phyloP scores from a whole-genome alignment of 2,797 vertebrate genomes.

The Phylloscopus collybita region DNA sequence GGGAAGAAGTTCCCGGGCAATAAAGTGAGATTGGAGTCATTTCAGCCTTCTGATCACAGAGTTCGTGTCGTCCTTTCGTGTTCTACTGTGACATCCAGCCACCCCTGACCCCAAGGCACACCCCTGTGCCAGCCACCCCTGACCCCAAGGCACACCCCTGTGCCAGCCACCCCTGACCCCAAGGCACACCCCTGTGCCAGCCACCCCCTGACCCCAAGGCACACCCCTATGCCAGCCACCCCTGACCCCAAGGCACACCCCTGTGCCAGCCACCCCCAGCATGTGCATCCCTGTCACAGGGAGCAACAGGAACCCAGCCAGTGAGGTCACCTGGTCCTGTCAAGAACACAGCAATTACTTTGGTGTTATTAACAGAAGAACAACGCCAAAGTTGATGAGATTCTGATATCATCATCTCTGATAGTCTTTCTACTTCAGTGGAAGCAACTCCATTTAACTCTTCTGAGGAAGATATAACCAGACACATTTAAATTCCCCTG shows the following conservation, averaged over 20 bases:
- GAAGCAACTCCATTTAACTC: background rate
- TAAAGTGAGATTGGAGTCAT: too few relatives aligned
- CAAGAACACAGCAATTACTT: accelerated
- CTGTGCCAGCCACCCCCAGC: background rate
- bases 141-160: background rate
- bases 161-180: background rate
- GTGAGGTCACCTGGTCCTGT: background rate
- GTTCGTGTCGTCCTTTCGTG: too few relatives aligned
- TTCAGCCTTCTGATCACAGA: too few relatives aligned
- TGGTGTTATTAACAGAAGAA: background rate
- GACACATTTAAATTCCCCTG: background rate
- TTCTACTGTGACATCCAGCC: background rate
- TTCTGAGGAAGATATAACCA: background rate
- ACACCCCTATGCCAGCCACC: background rate
- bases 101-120: background rate
- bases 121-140: background rate
- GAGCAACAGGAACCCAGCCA: background rate
- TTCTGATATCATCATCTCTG: background rate
- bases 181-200: background rate
- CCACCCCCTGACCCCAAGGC: accelerated
- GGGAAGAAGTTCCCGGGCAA: too few relatives aligned
- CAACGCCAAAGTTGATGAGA: background rate
- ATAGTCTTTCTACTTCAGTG: background rate
- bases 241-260: background rate
- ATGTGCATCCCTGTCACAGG: background rate